Base-by-base conservation (phyloP, 1,140 invertebrate species). In the Nephila pilipes region DNA sequence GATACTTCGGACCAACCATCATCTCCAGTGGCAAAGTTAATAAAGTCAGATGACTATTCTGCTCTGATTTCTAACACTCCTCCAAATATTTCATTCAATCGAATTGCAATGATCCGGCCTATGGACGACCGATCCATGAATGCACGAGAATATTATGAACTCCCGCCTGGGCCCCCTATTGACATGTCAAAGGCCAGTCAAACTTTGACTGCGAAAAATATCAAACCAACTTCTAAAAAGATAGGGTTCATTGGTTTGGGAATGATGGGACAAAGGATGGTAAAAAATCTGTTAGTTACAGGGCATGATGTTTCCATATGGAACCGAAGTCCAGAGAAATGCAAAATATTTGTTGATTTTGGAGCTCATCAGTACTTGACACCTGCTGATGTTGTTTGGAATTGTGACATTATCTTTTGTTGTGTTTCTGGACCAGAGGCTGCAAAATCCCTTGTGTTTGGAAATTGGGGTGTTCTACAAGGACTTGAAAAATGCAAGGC, bases 341-440 rank as follows among this genome's bases (percentile, higher is more conserved):
- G 81, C 16, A 0, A n/a, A 0, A 2, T 14, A 3, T 85, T 85
- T 85, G 22, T 22, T 85, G 25, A 4, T 20, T 38, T 32, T 6
- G 85, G 85, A 63, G 85, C 85, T 32, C 3, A 60, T 12, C 4
- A 1, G 14, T 18, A 8, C 14, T 14, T 0, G 54, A n/a, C 16
- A 20, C 81, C 81, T 10, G 14, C 8, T 88, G 87, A 65, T 88
- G 58, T 88, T 36, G 38, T 88, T 38, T 36, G 18, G 32, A 18
- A 10, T 46, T 29, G 29, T 46, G 98, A 99, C 95, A 98, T 99
- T 75, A 99, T 98, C 46, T 99, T 99, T 95, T 98, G 97, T 2
- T 99, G 99, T 95, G 98, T 99, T 5, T 97, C 98, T 16, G 98
- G 99, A 96, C 98, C 98, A 22, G 97, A 97, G 95, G 98, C 98